These are phyloP conservation scores for Hanleya hanleyi DNA, from an alignment of 2,888 invertebrate genomes.

Conservation along the genomic window DNA sequence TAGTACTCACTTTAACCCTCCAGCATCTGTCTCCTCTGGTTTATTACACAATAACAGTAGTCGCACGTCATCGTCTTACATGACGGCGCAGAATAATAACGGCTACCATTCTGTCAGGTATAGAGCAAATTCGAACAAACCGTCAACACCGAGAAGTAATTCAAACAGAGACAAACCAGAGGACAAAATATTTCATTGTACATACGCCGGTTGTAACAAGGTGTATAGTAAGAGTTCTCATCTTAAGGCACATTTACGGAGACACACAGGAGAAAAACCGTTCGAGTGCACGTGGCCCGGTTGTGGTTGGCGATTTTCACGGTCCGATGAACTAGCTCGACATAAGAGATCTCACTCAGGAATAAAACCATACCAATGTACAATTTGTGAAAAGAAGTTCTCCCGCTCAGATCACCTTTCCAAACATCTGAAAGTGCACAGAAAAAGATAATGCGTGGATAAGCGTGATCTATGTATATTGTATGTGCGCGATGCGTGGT, in stretches of 20 bases:
- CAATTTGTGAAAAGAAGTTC: slow-evolving; percentile 90
- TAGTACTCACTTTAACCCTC: neutral
- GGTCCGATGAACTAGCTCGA: slow-evolving; percentile 94
- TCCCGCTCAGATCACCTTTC: slow-evolving; percentile 94
- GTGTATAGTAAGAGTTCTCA: slow-evolving; percentile 99
- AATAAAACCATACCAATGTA: slow-evolving; percentile 93
- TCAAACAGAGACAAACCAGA: slow-evolving; percentile 51
- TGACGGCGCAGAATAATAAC: neutral
- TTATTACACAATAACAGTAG: neutral
- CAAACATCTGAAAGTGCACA: slow-evolving; percentile 84
- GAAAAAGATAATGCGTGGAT: slow-evolving; percentile 64
- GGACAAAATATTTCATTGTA: slow-evolving; percentile 79
- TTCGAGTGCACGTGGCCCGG: slow-evolving; percentile 79
- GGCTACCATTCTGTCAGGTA: neutral
- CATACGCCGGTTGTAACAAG: slow-evolving; percentile 83
- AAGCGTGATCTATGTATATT: too few relatives aligned
- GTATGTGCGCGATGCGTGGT: too few relatives aligned
- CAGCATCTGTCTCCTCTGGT: neutral
- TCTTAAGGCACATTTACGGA: slow-evolving; percentile 94
- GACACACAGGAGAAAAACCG: slow-evolving; percentile 86
- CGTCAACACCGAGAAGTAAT: neutral
- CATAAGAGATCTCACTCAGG: slow-evolving; percentile 97
- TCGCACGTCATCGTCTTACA: neutral
- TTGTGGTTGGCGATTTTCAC: slow-evolving; percentile 93
- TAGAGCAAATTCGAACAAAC: neutral